Percentiles rank a stretch among this genome's conserved stretches.
Evolutionary conservation across 2,797 vertebrate species (phyloP).

Genomic region (Fistularia tabacaria): DNA sequence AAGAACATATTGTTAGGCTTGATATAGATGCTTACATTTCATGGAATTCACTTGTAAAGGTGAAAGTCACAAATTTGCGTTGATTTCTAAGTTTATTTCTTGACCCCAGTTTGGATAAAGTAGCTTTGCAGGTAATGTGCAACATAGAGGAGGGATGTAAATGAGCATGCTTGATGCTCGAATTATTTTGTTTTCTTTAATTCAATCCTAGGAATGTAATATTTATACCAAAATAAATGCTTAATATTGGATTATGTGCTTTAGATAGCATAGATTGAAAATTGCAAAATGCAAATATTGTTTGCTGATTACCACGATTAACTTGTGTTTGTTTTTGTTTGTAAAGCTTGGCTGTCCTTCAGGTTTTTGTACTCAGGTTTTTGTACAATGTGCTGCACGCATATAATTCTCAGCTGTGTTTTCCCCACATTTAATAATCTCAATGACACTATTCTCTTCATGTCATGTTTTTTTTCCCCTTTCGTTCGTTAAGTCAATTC

Average conservation of each 20-base stretch:
- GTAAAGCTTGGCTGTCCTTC: constrained; percentile 42
- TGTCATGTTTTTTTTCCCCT: constrained; percentile 59
- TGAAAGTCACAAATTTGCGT: constrained; percentile 14
- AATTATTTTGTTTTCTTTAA: too few relatives aligned
- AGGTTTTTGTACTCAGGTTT: constrained; percentile 32
- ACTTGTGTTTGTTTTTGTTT: constrained; percentile 44
- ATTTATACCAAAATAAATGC: constrained; percentile 63
- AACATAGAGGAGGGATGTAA: constrained; percentile 27
- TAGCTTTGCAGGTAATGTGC: constrained; percentile 33
- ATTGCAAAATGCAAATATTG: constrained; percentile 59
- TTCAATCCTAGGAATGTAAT: constrained; percentile 41
- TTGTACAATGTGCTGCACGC: constrained; percentile 64
- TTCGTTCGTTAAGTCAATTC: constrained; percentile 58
- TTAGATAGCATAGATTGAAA: constrained; percentile 68
- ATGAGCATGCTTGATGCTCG: not conserved
- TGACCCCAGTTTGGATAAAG: constrained; percentile 18
- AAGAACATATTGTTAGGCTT: constrained; percentile 13
- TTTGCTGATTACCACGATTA: constrained; percentile 35
- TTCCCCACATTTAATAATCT: constrained; percentile 64
- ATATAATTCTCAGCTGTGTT: constrained; percentile 50
- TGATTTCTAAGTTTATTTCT: constrained; percentile 19
- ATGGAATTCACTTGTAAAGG: constrained; percentile 2
- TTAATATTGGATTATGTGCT: constrained; percentile 65
- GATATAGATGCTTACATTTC: constrained; percentile 13
- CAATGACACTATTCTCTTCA: constrained; percentile 35